Evolutionary conservation across 2,113 vertebrate genomes (phyloP), one percentile per base, ranked within the genome.

Genomic region (Marcusenius ussheri): DNA sequence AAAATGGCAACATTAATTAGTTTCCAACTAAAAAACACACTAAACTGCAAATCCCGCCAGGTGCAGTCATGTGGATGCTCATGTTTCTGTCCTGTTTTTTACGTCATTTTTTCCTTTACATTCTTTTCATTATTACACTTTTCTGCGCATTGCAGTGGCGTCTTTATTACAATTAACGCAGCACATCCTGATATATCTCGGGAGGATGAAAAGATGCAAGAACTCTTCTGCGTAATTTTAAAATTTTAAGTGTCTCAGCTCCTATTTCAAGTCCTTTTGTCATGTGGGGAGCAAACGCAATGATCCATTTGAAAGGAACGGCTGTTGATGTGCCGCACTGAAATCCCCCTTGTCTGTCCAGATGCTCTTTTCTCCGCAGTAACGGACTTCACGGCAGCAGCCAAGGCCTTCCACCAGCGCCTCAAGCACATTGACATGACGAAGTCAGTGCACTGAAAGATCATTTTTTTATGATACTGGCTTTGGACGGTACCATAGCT

Each of bases 331-430:
- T 17, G 15, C 74, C 8, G 74, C 35, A 80, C 17, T 47, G 80
- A 31, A 49, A 24, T 3, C 87, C 7, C 88, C 39, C 50, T 56
- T 89, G 90, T 89, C 2, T 91, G 91, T 95, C 53, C 92, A 99
- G 98, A 96, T 87, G 89, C 95, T 8, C 94, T 99, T 89, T 98
- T 98, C 95, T 98, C 97, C 74, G 97, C 98, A 7, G 97, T 97
- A 90, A 58, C 92, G 7, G 98, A 99, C 93, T 99, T 99, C 93
- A 97, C 97, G 3, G 88, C 93, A 45, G 96, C 96, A 91, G 96
- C 97, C 39, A 88, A 83, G 10, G 96, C 94, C 89, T 98, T 99
- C 90, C 97, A 98, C 1, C 90, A 95, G 89, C 95, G 96, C 47
- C 95, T 99, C 24, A 92, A 93, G 87, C 92, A 93, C 53, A 90